Conservation (phyloP, 2,888 invertebrate species). For the Drosophila fungiperda region DNA sequence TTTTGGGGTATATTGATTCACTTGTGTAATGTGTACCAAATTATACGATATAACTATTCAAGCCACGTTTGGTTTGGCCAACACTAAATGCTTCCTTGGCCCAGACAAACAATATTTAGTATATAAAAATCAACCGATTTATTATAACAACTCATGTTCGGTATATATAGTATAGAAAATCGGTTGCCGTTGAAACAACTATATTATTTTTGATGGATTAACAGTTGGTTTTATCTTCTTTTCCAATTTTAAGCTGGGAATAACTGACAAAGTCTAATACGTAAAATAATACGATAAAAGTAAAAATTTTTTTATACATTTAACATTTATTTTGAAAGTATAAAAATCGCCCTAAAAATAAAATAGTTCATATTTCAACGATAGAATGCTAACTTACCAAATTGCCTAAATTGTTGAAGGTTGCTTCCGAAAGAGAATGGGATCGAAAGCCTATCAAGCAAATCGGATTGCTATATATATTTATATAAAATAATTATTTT, state of each 20-base stretch:
- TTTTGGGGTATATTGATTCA: background rate
- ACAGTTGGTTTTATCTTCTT: background rate
- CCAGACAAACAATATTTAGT: background rate
- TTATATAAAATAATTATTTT: background rate
- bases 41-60: background rate
- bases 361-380: background rate
- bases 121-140: background rate
- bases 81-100: background rate
- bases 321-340: background rate
- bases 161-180: background rate
- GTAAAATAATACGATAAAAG: no score
- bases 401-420: background rate
- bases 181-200: background rate
- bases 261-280: background rate
- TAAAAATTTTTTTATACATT: background rate
- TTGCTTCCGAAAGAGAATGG: background rate
- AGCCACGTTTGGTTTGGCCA: background rate
- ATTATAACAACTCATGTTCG: background rate
- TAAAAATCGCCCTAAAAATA: background rate
- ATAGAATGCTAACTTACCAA: background rate
- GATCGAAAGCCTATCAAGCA: background rate
- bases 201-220: background rate
- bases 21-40: background rate
- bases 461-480: background rate
- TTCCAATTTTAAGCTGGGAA: background rate